Evolutionary conservation across 2,888 invertebrate species (phyloP), one percentile per base, ranked within the genome.

Genomic region (Stenodera caucasica): DNA sequence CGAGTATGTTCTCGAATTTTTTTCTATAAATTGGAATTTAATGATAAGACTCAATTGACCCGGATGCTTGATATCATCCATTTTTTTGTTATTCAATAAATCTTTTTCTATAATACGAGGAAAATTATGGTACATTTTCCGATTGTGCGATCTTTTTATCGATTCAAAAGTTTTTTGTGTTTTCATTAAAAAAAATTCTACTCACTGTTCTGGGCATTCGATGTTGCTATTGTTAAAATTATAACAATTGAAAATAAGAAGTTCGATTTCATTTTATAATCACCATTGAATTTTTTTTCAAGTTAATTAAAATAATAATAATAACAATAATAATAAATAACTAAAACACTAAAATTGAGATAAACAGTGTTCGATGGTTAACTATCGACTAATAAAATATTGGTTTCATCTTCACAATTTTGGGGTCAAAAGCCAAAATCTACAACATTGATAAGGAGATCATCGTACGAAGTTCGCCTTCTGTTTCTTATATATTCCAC

Each of bases 401-500:
- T 64, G 64, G 63, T 63, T 53, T 61, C 57, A 63, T 64, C 61
- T 61, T 60, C 58, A 67, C 65, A 65, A 67, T 70, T 69, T 70
- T 73, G 70, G 72, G 74, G 72, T 73, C 72, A 69, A 57, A 64
- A 64, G 67, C 66, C 68, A 63, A 69, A 68, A 68, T 60, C 67
- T 66, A 64, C 66, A 66, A 56, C 40, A 66, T 33, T 60, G 74
- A 74, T 74, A 73, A 73, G 62, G 69, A 69, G 68, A 68, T 70
- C 71, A 70, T 64, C 65, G 67, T 68, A 68, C 72, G 67, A 66
- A 70, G 70, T 67, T 67, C 58, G 45, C 18, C 11, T 18, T 26
- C 54, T 49, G 26, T 49, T 49, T 29, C 49, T 45, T 9, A 12
- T 21, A 23, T 23, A n/a, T 45, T 23, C 45, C 21, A 45, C 21